These are phyloP conservation scores for Neomicropteryx cornuta DNA, from an alignment of 1,140 invertebrate genomes.

Conservation along the genomic window DNA sequence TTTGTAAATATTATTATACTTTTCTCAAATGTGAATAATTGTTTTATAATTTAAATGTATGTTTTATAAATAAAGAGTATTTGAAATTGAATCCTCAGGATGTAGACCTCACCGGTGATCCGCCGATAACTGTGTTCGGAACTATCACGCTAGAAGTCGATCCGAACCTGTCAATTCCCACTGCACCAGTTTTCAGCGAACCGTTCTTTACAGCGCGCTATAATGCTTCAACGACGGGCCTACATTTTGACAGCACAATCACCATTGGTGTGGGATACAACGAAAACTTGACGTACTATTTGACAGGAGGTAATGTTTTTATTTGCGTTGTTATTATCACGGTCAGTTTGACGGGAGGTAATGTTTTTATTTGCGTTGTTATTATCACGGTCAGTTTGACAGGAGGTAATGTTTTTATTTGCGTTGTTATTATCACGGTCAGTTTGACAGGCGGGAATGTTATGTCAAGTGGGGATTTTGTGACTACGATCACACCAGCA, in stretches of 20 bases:
- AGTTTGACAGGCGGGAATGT: neutral
- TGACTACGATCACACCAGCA: too few relatives aligned
- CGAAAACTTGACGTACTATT: neutral
- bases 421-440: conserved; percentile 4
- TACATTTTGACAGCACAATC: conserved; percentile 6
- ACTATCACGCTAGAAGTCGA: conserved; percentile 9
- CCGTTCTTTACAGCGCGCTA: conserved; percentile 5
- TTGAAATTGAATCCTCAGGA: conserved; percentile 9
- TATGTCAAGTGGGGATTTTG: conserved; percentile 4
- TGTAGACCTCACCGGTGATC: conserved; percentile 8
- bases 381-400: conserved; percentile 4
- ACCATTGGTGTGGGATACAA: conserved; percentile 2
- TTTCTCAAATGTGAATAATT: neutral
- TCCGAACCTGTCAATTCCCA: conserved; percentile 6
- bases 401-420: conserved; percentile 4
- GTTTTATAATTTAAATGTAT: neutral
- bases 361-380: conserved; percentile 6
- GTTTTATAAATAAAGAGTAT: neutral
- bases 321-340: conserved; percentile 1
- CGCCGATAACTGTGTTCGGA: neutral
- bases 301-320: conserved; percentile 6
- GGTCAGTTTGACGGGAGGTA: conserved; percentile 2
- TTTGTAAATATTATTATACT: conserved; percentile 4
- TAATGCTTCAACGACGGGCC: neutral
- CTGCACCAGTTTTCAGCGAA: conserved; percentile 6